Evolutionary conservation across 2,797 vertebrate genomes (phyloP).

Genomic region (Mus minutoides): DNA sequence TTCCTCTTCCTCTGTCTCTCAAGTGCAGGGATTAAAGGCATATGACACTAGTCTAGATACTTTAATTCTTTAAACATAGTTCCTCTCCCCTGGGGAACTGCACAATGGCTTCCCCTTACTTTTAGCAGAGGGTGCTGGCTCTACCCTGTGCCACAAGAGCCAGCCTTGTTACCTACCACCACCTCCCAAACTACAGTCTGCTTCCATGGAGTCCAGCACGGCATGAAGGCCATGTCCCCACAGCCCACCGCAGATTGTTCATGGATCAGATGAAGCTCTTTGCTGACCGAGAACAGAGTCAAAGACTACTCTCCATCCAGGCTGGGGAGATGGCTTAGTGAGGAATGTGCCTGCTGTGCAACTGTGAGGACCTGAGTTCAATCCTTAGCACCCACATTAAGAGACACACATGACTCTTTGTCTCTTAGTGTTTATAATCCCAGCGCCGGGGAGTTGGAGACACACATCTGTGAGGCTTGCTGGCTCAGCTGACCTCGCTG

Average conservation of each 20-base stretch:
- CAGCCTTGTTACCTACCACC: background rate
- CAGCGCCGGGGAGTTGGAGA: background rate
- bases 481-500: background rate
- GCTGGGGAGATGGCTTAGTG: background rate
- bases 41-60: background rate
- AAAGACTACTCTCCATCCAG: background rate
- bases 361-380: background rate
- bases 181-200: background rate
- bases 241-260: background rate
- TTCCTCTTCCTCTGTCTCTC: background rate
- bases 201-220: background rate
- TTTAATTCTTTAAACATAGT: slow-evolving; percentile 45
- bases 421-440: background rate
- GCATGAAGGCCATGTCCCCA: background rate
- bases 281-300: background rate
- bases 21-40: background rate
- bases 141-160: background rate
- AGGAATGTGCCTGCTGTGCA: background rate
- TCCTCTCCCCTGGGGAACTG: background rate
- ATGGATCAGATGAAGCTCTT: background rate
- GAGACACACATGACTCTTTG: background rate
- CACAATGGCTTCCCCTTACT: background rate
- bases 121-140: background rate
- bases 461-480: background rate
- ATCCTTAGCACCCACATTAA: background rate